phyloP scores from a whole-genome alignment of 1,140 invertebrate species.

The Drosophila guanche region DNA sequence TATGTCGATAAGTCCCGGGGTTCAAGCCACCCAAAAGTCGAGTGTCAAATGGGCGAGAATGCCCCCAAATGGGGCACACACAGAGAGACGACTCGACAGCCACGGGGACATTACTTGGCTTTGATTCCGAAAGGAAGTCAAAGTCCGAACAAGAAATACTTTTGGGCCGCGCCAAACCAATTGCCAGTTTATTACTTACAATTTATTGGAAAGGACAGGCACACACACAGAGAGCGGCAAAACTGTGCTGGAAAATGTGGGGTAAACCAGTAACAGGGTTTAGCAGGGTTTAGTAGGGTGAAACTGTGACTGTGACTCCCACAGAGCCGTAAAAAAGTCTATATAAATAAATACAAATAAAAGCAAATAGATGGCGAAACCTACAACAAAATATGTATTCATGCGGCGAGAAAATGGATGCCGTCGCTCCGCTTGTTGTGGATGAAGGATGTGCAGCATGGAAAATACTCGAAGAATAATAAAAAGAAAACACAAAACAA shows the following conservation, averaged over 20 bases:
- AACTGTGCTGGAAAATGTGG: constrained; percentile 6
- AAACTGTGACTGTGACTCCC: constrained; percentile 3
- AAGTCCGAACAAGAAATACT: constrained; percentile 41
- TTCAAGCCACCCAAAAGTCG: constrained; percentile 54
- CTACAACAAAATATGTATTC: constrained; percentile 41
- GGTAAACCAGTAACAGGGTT: too few relatives aligned
- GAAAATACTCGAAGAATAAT: constrained; percentile 21
- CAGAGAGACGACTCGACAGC: too few relatives aligned
- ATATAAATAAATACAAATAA: constrained; percentile 71
- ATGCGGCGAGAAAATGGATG: constrained; percentile 40
- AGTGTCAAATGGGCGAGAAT: constrained; percentile 58
- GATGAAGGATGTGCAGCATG: constrained; percentile 19
- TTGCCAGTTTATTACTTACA: constrained; percentile 77
- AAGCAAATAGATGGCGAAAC: constrained; percentile 63
- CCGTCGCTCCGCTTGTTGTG: constrained; percentile 42
- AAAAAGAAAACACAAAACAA: background rate
- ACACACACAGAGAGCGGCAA: constrained; percentile 15
- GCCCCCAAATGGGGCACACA: constrained; percentile 39
- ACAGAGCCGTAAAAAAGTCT: constrained; percentile 59
- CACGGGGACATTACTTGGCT: constrained; percentile 22
- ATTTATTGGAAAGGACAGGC: constrained; percentile 69
- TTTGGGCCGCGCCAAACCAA: constrained; percentile 67
- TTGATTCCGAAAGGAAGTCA: constrained; percentile 56
- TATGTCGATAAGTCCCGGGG: constrained; percentile 74
- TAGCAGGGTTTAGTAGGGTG: too few relatives aligned